These are phyloP conservation scores for Eidolon helvum DNA, from an alignment of 2,113 vertebrate genomes.

Conservation along the genomic window DNA sequence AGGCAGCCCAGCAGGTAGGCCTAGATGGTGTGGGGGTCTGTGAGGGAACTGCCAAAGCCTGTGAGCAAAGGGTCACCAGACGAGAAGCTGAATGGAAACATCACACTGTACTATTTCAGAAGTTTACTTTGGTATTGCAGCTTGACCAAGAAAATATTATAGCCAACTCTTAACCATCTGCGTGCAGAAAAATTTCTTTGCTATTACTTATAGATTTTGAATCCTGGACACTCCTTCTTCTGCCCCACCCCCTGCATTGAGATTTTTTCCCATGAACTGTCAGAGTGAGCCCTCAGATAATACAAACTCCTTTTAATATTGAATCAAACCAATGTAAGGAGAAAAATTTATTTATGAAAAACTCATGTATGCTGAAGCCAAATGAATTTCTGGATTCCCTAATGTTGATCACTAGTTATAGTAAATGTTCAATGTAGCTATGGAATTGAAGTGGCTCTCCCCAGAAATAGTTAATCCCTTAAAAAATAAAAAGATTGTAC, in stretches of 20 bases:
- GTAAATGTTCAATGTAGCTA: not conserved
- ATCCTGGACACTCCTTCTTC: not conserved
- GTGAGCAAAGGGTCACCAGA: not conserved
- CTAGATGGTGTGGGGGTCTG: not conserved
- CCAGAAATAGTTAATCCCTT: not conserved
- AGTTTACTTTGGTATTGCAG: not conserved
- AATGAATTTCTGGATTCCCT: not conserved
- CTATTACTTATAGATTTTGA: not conserved
- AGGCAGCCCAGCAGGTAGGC: constrained; percentile 94
- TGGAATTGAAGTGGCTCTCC: not conserved
- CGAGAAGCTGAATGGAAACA: not conserved
- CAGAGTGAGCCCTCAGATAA: not conserved
- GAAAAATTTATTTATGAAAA: not conserved
- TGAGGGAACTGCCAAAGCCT: not conserved
- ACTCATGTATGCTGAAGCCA: not conserved
- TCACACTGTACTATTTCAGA: not conserved
- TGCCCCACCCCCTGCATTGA: not conserved
- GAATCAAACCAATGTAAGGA: not conserved
- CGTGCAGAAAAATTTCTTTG: not conserved
- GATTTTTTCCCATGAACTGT: not conserved
- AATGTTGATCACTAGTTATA: not conserved
- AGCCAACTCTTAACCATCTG: not conserved
- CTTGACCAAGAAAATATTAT: not conserved
- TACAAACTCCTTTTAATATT: not conserved
- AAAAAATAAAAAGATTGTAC: not conserved